phyloP scores from a whole-genome alignment of 2,797 vertebrate genomes.

The Acomys russatus region DNA sequence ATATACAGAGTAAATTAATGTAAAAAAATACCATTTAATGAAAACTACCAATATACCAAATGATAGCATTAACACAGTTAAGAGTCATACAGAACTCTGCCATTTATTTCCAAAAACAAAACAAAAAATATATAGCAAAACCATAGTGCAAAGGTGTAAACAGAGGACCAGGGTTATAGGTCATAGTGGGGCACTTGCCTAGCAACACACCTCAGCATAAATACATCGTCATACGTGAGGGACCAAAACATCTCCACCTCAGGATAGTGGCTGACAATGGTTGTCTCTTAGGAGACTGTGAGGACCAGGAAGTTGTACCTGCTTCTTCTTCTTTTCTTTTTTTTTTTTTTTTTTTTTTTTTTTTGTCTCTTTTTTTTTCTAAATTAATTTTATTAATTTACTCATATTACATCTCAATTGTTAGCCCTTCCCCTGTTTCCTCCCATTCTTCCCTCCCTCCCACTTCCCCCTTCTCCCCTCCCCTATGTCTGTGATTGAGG shows the following conservation, averaged over 20 bases:
- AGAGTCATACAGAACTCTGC: conserved; percentile 43
- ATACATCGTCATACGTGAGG: neutral
- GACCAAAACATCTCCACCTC: neutral
- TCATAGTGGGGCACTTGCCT: neutral
- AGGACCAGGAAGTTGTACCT: neutral
- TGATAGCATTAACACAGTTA: conserved; percentile 28
- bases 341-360: too few species aligned
- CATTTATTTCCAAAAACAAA: conserved; percentile 4
- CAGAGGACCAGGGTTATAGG: neutral
- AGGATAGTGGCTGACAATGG: neutral
- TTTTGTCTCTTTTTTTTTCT: too few species aligned
- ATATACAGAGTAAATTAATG: neutral
- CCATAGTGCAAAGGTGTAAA: neutral
- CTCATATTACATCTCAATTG: too few species aligned
- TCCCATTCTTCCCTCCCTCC: too few species aligned
- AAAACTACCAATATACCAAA: neutral
- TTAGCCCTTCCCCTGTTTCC: too few species aligned
- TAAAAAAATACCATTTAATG: neutral
- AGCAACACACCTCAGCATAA: neutral
- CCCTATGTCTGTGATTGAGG: too few species aligned
- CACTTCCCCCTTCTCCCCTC: too few species aligned
- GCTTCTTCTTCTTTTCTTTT: too few species aligned
- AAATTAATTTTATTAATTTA: too few species aligned
- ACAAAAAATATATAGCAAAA: neutral
- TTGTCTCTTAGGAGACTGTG: neutral